Evolutionary conservation across 2,797 vertebrate genomes (phyloP).

Genomic region (Coreius guichenoti): DNA sequence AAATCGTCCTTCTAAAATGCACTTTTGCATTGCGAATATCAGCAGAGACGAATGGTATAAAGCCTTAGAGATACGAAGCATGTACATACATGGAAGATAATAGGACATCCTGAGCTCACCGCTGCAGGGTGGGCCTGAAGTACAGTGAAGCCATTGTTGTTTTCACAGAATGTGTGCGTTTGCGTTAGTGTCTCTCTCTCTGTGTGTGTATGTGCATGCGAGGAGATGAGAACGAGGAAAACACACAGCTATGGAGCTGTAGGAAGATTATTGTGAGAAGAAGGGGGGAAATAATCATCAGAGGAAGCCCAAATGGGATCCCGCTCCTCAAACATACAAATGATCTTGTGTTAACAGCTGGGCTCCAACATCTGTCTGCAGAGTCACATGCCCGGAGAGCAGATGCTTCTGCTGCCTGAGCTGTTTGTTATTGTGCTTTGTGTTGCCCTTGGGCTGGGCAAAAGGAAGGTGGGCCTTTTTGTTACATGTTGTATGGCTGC

Average conservation of each 20-base stretch:
- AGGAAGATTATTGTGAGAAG: conserved; percentile 74
- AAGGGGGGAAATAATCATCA: conserved; percentile 82
- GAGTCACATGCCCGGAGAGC: conserved; percentile 91
- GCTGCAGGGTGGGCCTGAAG: conserved; percentile 58
- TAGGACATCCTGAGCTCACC: conserved; percentile 35
- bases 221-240: conserved; percentile 40
- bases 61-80: conserved; percentile 25
- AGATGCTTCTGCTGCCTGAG: conserved; percentile 90
- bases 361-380: conserved; percentile 94
- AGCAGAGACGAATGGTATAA: background rate
- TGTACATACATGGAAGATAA: conserved; percentile 38
- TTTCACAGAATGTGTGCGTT: conserved; percentile 16
- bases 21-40: conserved; percentile 8
- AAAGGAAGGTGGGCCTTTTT: conserved; percentile 69
- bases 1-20: background rate
- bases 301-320: conserved; percentile 88
- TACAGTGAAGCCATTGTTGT: conserved; percentile 47
- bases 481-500: conserved; percentile 61
- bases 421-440: conserved; percentile 81
- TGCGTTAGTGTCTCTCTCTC: background rate
- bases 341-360: conserved; percentile 94
- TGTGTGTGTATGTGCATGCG: conserved; percentile 18
- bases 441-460: conserved; percentile 73
- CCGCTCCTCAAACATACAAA: conserved; percentile 92
- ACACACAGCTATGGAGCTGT: conserved; percentile 49